phyloP scores from a whole-genome alignment of 2,113 vertebrate species.

The Crotalus tigris region DNA sequence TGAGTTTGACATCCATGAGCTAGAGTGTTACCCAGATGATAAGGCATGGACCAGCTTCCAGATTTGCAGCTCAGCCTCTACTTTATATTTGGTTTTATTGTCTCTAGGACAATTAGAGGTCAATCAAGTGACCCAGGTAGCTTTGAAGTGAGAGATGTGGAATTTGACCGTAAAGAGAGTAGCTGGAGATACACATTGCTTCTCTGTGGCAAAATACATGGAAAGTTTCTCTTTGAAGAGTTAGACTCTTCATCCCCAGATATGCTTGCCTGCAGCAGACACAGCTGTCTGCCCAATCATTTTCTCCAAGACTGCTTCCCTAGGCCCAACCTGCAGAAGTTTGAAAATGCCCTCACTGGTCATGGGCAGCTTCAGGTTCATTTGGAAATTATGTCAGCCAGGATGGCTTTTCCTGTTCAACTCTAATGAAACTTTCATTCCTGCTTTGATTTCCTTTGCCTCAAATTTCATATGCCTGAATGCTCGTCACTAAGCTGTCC shows the following conservation, averaged over 20 bases:
- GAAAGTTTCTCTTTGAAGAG: constrained; percentile 40
- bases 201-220: constrained; percentile 59
- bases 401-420: constrained; percentile 52
- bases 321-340: constrained; percentile 60
- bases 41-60: not conserved
- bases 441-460: constrained; percentile 61
- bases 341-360: constrained; percentile 42
- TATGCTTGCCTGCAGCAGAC: not conserved
- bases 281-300: not conserved
- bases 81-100: constrained; percentile 50
- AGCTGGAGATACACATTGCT: constrained; percentile 66
- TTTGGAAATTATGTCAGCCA: constrained; percentile 34
- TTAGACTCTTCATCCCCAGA: not conserved
- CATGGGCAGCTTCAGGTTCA: constrained; percentile 67
- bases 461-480: constrained; percentile 59
- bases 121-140: constrained; percentile 57
- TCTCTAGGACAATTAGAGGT: constrained; percentile 77
- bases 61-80: not conserved
- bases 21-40: not conserved
- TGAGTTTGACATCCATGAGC: not conserved
- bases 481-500: constrained; percentile 54
- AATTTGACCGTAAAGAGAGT: constrained; percentile 65
- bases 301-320: not conserved
- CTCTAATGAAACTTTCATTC: constrained; percentile 69
- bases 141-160: constrained; percentile 72